Base-by-base conservation (phyloP, 2,888 invertebrate species). In the Pristionchus japonicus region DNA sequence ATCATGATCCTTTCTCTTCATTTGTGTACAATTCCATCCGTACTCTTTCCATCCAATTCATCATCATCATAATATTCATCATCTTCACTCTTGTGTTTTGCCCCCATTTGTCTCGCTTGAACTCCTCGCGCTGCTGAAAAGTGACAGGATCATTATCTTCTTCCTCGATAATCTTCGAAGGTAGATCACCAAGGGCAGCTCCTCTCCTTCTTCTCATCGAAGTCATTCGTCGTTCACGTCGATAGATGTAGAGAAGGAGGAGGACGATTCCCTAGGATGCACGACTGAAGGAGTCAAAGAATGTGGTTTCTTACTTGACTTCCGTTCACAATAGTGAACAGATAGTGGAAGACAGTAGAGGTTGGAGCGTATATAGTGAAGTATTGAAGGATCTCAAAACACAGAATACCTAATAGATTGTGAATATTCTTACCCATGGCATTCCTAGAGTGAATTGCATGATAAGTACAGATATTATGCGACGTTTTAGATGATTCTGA, bases 391-490 rank as follows among this genome's bases (percentile, higher is more conserved):
- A 91, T 88, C 92, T 92, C 34, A 64, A 91, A 64, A 11, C 37
- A 49, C 9, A 17, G n/a, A 52, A 34, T 86, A 67, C 17, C 47
- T 23, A 40, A 11, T 3, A 7, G 37, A 70, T 20, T 23, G 70
- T 23, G 37, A 40, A 17, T 3, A 23, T 20, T 15, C 15, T 15
- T 70, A 92, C 92, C 93, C 92, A 92, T 15, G 93, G 93, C 74
- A 91, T 82, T 64, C 93, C 93, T 37, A 92, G 89, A 0, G 90
- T 90, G n/a, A 92, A 89, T 86, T 92, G 91, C 90, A 92, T 92
- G 11, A 91, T 88, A 0, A 92, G 83, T 1, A 93, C 89, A 1
- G 91, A 89, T 17, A 91, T 64, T 4, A 93, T 61, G 23, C 83
- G 88, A 23, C 86, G 86, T 49, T 70, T 67, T 11, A 86, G 70